Evolutionary conservation across 1,140 invertebrate genomes (phyloP).

Genomic region (Lepidurus packardi): DNA sequence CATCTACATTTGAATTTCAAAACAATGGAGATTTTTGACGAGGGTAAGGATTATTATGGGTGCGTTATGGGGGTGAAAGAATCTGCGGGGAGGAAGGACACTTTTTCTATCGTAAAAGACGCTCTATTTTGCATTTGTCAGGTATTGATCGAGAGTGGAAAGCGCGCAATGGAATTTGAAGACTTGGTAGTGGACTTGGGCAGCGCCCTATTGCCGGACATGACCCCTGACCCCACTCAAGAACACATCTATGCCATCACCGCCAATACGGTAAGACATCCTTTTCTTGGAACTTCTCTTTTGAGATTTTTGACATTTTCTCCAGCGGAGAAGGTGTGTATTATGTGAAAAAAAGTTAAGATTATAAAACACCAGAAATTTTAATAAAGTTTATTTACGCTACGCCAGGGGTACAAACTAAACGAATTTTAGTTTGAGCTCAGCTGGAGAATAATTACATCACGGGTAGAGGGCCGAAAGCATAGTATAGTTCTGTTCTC

Average conservation of each 20-base stretch:
- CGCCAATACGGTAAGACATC: conserved; percentile 53
- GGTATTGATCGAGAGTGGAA: conserved; percentile 58
- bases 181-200: conserved; percentile 64
- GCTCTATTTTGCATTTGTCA: conserved; percentile 39
- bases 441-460: neutral
- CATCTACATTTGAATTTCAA: neutral
- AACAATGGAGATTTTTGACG: neutral
- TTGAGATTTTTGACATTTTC: neutral
- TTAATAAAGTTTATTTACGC: neutral
- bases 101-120: neutral
- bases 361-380: neutral
- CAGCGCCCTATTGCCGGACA: conserved; percentile 72
- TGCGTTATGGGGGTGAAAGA: neutral
- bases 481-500: neutral
- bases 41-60: neutral
- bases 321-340: neutral
- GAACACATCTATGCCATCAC: conserved; percentile 69
- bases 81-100: neutral
- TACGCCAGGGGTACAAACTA: neutral
- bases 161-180: conserved; percentile 67
- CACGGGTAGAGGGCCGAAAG: neutral
- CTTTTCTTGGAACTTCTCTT: neutral
- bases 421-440: neutral
- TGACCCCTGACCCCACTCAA: conserved; percentile 67
- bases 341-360: neutral